Evolutionary conservation across 1,140 invertebrate genomes (phyloP).

Genomic region (Drosophila sulfurigaster): DNA sequence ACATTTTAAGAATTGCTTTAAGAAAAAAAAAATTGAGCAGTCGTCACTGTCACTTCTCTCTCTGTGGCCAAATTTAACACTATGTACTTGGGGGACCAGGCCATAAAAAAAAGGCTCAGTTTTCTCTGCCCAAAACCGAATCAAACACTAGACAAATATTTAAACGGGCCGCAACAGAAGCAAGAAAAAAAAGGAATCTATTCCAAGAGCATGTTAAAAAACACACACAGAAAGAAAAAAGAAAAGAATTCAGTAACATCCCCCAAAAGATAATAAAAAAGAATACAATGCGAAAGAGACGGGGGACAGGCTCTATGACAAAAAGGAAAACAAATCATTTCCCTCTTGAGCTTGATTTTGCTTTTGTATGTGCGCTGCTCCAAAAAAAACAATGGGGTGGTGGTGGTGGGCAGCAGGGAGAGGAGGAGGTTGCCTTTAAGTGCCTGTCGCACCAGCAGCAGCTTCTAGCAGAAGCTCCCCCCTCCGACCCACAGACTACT

Average conservation of each 20-base stretch:
- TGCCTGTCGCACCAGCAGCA: slow-evolving; percentile 42
- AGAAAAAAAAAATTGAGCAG: slow-evolving; percentile 4
- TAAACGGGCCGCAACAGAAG: slow-evolving; percentile 60
- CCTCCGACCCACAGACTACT: slow-evolving; percentile 59
- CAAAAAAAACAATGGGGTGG: background rate
- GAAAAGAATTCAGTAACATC: slow-evolving; percentile 47
- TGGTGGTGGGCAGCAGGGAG: background rate
- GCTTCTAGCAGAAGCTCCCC: background rate
- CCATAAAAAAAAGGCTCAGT: slow-evolving; percentile 41
- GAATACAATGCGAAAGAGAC: slow-evolving; percentile 51
- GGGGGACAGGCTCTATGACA: slow-evolving; percentile 40
- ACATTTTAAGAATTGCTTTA: too few relatives aligned
- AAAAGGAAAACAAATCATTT: slow-evolving; percentile 84
- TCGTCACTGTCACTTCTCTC: background rate
- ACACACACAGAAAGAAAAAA: slow-evolving; percentile 6
- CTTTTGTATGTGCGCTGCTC: slow-evolving; percentile 47
- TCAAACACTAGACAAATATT: slow-evolving; percentile 77
- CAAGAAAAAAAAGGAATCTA: slow-evolving; percentile 29
- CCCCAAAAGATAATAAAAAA: slow-evolving; percentile 62
- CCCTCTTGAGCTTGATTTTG: slow-evolving; percentile 83
- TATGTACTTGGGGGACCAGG: background rate
- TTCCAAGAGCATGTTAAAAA: slow-evolving; percentile 2
- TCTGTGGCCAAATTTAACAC: background rate
- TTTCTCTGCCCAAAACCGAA: slow-evolving; percentile 42
- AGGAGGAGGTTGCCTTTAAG: slow-evolving; percentile 44